Evolutionary conservation across 2,888 invertebrate genomes (phyloP).

Genomic region (Lissonota sp.): DNA sequence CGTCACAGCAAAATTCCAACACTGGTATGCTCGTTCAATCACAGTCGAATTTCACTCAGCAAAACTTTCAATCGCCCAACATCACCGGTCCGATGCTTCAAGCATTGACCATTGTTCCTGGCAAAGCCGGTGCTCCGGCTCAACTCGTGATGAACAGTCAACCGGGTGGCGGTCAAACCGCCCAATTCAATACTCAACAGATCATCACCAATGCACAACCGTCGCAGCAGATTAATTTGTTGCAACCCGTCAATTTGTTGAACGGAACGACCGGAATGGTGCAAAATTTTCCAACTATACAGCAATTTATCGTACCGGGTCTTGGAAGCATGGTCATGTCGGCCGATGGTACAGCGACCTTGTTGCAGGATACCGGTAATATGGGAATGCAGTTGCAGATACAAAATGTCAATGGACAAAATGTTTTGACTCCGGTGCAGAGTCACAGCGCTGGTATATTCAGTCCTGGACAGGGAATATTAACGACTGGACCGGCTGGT

Average conservation of each 20-base stretch:
- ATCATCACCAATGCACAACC: conserved; percentile 86
- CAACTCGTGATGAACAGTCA: conserved; percentile 92
- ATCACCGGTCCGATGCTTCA: conserved; percentile 90
- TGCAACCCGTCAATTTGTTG: conserved; percentile 93
- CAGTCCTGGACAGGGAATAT: conserved; percentile 88
- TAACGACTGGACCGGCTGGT: conserved; percentile 88
- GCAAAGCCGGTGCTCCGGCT: conserved; percentile 89
- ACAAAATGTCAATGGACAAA: conserved; percentile 92
- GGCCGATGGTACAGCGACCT: conserved; percentile 90
- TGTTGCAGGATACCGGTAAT: conserved; percentile 87
- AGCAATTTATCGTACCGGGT: conserved; percentile 93
- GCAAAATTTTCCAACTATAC: conserved; percentile 91
- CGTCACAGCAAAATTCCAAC: conserved; percentile 86
- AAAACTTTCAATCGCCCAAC: conserved; percentile 90
- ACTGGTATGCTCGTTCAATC: conserved; percentile 86
- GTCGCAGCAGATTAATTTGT: conserved; percentile 88
- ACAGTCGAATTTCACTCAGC: conserved; percentile 87
- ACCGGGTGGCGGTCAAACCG: conserved; percentile 83
- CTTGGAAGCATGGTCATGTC: conserved; percentile 93
- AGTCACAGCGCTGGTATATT: conserved; percentile 86
- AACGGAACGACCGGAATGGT: conserved; percentile 89
- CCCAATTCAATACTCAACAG: conserved; percentile 88
- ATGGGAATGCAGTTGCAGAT: conserved; percentile 91
- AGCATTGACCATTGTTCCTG: conserved; percentile 91
- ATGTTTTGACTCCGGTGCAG: conserved; percentile 90